Base-by-base conservation (phyloP, 2,888 invertebrate genomes). In the Papilio gigon region DNA sequence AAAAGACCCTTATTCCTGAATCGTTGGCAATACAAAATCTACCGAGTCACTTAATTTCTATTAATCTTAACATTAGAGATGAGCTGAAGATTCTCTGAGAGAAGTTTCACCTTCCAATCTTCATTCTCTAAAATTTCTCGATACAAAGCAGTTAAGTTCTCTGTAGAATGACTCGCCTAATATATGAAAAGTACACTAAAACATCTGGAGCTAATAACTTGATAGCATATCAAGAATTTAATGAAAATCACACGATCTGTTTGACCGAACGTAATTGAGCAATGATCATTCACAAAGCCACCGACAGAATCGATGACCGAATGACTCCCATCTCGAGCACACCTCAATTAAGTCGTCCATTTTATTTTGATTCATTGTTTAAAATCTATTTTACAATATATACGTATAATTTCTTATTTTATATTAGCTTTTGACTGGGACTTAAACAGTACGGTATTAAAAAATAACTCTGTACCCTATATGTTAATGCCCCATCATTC, bases 341-440 rank as follows among this genome's bases (percentile, higher is more conserved):
- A 74, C 70, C 74, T 79, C 80, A 77, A 88, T 88, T 88, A 88
- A 83, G 76, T 83, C 80, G 78, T 78, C 78, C 78, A 76, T 74
- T 86, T 87, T 84, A 82, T 77, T 79, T 79, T 79, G 78, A 78
- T 77, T 76, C 74, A 75, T 78, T 75, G 76, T 79, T 5, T 20
- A 17, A 8, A 5, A n/a, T 40, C n/a, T 6, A 40, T 40, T 40
- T 40, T 40, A 17, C 20, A 6, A 22, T 63, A 12, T 64, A 37
- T 64, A 64, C 5, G 44, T 44, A 30, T 14, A 47, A 12, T 44
- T 27, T 42, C 40, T 61, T 11, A 5, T 25, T 2, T 17, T 40
- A 59, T 25, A 59, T 4, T 59, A 12, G 9, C 25, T n/a, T 30
- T 27, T 61, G n/a, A n/a, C n/a, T n/a, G n/a, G n/a, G n/a, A n/a